phyloP scores from a whole-genome alignment of 2,113 vertebrate species.

The Myodes glareolus region DNA sequence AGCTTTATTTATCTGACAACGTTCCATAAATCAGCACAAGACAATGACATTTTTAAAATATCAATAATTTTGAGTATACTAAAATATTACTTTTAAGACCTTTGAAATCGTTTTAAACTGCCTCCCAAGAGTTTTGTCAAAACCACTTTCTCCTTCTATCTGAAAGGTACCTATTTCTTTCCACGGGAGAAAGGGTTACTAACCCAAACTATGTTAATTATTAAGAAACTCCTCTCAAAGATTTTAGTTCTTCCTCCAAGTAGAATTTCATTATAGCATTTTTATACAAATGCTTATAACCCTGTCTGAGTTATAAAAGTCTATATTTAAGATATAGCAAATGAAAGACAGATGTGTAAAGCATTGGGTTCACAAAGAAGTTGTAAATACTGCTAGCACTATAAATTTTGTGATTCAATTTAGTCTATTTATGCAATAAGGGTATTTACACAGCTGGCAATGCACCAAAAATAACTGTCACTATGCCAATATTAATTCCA shows the following conservation, averaged over 20 bases:
- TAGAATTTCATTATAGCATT: constrained; percentile 75
- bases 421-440: constrained; percentile 83
- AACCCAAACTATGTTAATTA: constrained; percentile 72
- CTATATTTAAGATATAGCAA: constrained; percentile 84
- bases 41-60: constrained; percentile 40
- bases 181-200: constrained; percentile 62
- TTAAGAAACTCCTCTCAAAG: constrained; percentile 74
- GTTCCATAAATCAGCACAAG: neutral
- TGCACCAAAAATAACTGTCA: constrained; percentile 83
- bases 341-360: constrained; percentile 87
- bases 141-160: constrained; percentile 46
- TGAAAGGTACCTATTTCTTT: neutral
- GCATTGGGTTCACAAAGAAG: constrained; percentile 82
- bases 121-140: constrained; percentile 56
- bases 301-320: constrained; percentile 78
- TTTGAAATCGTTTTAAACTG: constrained; percentile 59
- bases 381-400: constrained; percentile 86
- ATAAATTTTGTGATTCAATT: constrained; percentile 84
- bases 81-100: neutral
- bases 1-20: neutral
- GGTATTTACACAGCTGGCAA: constrained; percentile 88
- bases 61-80: neutral
- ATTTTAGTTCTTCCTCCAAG: constrained; percentile 41
- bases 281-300: constrained; percentile 81
- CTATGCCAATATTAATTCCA: constrained; percentile 85